phyloP scores from a whole-genome alignment of 2,888 invertebrate species.

The Ormyrus rosae region DNA sequence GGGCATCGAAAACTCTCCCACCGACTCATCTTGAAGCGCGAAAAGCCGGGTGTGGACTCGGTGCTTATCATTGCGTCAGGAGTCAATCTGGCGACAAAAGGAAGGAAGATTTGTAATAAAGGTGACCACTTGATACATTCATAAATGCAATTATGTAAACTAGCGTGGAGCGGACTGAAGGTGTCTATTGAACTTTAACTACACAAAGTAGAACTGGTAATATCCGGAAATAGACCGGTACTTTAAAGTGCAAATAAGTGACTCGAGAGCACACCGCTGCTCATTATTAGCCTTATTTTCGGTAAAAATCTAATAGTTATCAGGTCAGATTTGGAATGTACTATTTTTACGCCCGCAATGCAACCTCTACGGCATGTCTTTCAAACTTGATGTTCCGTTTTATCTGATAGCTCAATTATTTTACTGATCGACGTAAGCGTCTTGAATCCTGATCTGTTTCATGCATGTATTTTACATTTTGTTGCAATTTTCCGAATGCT shows the following conservation, averaged over 20 bases:
- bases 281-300: constrained; percentile 23
- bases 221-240: constrained; percentile 50
- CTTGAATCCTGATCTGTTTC: no score
- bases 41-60: no score
- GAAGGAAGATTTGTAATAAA: constrained; percentile 29
- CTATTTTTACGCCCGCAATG: no score
- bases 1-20: no score
- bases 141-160: constrained; percentile 50
- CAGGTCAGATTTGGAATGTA: no score
- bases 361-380: no score
- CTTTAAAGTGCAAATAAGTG: constrained; percentile 20
- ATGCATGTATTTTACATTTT: no score
- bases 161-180: constrained; percentile 22
- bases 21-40: no score
- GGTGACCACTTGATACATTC: constrained; percentile 37
- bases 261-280: constrained; percentile 8
- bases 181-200: constrained; percentile 46
- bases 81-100: constrained; percentile 41
- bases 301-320: not conserved
- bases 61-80: constrained; percentile 23
- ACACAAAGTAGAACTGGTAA: constrained; percentile 47
- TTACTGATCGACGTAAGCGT: no score
- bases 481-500: no score
- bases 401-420: no score
- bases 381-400: no score